phyloP scores from a whole-genome alignment of 2,797 vertebrate species.

The Circus cinereus region DNA sequence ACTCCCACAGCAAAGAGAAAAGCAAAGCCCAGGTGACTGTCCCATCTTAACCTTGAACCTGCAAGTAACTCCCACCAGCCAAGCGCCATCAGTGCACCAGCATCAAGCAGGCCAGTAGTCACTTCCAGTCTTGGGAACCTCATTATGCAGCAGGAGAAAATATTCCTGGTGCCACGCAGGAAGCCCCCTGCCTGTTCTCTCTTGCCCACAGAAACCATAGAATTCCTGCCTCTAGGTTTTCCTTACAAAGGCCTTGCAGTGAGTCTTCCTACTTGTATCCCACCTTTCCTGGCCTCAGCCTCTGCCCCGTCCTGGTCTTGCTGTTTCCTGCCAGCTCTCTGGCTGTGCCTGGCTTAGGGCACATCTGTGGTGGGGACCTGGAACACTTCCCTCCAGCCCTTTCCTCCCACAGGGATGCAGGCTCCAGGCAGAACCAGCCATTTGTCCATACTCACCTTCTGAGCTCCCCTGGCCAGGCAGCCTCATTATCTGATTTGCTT shows the following conservation, averaged over 20 bases:
- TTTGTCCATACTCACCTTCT: background rate
- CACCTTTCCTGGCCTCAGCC: background rate
- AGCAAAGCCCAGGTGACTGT: background rate
- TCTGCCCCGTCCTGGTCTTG: background rate
- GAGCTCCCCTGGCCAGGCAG: background rate
- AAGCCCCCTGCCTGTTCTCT: background rate
- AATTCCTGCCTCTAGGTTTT: background rate
- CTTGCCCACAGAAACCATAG: background rate
- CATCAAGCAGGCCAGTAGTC: background rate
- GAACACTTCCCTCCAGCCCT: background rate
- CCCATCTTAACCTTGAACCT: background rate
- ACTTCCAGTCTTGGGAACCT: background rate
- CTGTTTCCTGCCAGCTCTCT: background rate
- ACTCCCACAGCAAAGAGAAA: background rate
- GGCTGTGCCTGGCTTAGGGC: background rate
- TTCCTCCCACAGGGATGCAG: background rate
- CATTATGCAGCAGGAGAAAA: background rate
- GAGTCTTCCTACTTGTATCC: background rate
- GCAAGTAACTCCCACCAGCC: background rate
- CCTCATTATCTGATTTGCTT: background rate
- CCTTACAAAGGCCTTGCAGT: background rate
- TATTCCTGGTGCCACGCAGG: background rate
- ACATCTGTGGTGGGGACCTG: rapidly evolving
- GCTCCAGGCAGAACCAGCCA: background rate
- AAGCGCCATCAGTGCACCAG: background rate